These are phyloP conservation scores for Pygmarrhopalites habei DNA, from an alignment of 1,140 invertebrate species.

Conservation along the genomic window DNA sequence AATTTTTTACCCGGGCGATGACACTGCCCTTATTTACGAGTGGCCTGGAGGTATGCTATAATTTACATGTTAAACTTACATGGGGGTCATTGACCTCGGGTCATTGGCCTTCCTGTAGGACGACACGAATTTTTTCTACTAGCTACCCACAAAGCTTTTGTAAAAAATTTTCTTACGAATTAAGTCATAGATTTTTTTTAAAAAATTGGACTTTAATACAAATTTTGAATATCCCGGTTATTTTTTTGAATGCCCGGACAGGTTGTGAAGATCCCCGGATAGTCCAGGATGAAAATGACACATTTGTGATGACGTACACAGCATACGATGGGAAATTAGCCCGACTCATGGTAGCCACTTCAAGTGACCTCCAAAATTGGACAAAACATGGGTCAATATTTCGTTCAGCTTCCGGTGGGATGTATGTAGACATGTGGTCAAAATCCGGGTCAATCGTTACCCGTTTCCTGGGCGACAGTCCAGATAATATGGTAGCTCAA, in stretches of 20 bases:
- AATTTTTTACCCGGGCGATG: conserved; percentile 34
- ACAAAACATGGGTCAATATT: conserved; percentile 32
- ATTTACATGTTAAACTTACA: too few species aligned
- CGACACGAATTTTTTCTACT: too few species aligned
- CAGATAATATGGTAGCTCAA: too few species aligned
- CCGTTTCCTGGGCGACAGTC: background rate
- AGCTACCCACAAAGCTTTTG: too few species aligned
- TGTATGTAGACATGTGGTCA: conserved; percentile 24
- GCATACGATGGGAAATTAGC: conserved; percentile 29
- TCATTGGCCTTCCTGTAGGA: too few species aligned
- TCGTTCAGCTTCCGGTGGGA: conserved; percentile 1
- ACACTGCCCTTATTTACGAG: conserved; percentile 15
- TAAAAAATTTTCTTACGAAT: too few species aligned
- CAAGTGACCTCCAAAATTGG: conserved; percentile 20
- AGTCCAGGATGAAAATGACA: conserved; percentile 11
- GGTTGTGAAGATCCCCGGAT: conserved; percentile 36
- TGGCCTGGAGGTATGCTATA: too few species aligned
- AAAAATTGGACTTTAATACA: too few species aligned
- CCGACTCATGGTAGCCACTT: conserved; percentile 25
- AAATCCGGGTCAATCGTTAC: conserved; percentile 33
- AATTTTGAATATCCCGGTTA: too few species aligned
- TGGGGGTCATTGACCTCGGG: too few species aligned
- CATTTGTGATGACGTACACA: conserved; percentile 33
- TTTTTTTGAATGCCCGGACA: too few species aligned
- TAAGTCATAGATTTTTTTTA: too few species aligned